Conservation (phyloP, 2,113 vertebrate species). For the Channa maculata region DNA sequence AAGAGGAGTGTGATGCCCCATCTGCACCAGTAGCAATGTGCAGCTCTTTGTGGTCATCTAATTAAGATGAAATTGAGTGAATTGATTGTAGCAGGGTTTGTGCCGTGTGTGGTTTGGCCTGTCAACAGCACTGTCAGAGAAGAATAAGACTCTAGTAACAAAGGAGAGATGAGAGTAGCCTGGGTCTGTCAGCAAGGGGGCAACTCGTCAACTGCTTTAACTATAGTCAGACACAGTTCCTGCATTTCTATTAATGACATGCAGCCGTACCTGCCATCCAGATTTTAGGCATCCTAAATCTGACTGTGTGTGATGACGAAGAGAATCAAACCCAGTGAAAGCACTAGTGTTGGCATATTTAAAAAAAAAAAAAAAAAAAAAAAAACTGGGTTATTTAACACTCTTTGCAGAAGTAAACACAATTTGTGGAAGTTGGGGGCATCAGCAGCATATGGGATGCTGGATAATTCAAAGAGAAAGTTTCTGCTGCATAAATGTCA, state of each 20-base stretch:
- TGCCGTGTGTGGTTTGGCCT: slow-evolving; percentile 34
- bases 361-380: too few species aligned
- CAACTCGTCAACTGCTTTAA: slow-evolving; percentile 1
- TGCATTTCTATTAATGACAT: slow-evolving; percentile 29
- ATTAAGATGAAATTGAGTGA: slow-evolving; percentile 68
- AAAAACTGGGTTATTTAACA: not conserved
- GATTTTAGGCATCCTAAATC: not conserved
- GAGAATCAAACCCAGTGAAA: not conserved
- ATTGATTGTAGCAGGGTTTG: slow-evolving; percentile 51
- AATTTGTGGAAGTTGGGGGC: not conserved
- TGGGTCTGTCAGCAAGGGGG: slow-evolving; percentile 2
- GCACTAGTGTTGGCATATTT: not conserved
- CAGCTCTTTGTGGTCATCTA: slow-evolving; percentile 60
- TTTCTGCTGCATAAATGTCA: slow-evolving; percentile 13
- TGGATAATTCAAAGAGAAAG: not conserved
- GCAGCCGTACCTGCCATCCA: not conserved
- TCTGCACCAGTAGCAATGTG: slow-evolving; percentile 29
- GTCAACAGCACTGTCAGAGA: slow-evolving; percentile 12
- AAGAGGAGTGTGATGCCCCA: slow-evolving; percentile 16
- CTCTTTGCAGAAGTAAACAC: not conserved
- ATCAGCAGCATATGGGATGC: not conserved
- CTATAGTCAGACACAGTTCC: not conserved
- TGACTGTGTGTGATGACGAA: not conserved
- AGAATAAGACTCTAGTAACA: slow-evolving; percentile 4
- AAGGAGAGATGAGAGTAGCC: slow-evolving; percentile 27